Evolutionary conservation across 1,140 invertebrate genomes (phyloP), one percentile per base, ranked within the genome.

Genomic region (Varroa destructor): DNA sequence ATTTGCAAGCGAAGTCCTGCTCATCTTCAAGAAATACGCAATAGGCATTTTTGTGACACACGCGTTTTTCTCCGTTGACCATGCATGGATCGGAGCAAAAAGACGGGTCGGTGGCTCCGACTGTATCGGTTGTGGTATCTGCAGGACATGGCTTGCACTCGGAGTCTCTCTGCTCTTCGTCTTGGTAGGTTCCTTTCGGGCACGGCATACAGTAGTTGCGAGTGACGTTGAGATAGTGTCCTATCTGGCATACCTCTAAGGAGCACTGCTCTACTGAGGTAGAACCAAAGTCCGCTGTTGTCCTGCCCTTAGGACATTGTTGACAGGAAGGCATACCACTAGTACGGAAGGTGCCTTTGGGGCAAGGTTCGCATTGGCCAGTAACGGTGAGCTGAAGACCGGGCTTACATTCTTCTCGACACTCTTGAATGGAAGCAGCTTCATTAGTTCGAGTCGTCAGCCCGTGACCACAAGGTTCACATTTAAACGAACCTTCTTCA

Each of bases 31-130:
- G 87, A 64, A 93, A 83, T 0, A 94, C 83, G 78, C 93, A 94
- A 77, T 91, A 88, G 0, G 91, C 90, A 79, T 94, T 93, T 0
- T 83, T 79, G 77, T 93, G 89, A 77, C 92, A 96, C 71, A 90
- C 86, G 84, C 88, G 87, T 75, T 89, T 85, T 1, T 88, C 85
- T 43, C 87, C 88, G 74, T 86, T 87, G 77, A 88, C 89, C 77
- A 92, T 87, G 77, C 92, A 95, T 0, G 91, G 91, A 81, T 95
- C 93, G 46, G 87, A 89, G 78, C 91, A 94, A 75, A 93, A 89
- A n/a, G 85, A 81, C 79, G 87, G 86, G 73, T 85, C 87, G 55
- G 85, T 87, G 61, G 91, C 85, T 67, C 88, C 89, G 0, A 85
- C 82, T 76, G 84, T 85, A 77, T 87, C 88, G 0, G 93, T 96